phyloP scores from a whole-genome alignment of 2,113 vertebrate species.

The Drymodes brunneopygia region DNA sequence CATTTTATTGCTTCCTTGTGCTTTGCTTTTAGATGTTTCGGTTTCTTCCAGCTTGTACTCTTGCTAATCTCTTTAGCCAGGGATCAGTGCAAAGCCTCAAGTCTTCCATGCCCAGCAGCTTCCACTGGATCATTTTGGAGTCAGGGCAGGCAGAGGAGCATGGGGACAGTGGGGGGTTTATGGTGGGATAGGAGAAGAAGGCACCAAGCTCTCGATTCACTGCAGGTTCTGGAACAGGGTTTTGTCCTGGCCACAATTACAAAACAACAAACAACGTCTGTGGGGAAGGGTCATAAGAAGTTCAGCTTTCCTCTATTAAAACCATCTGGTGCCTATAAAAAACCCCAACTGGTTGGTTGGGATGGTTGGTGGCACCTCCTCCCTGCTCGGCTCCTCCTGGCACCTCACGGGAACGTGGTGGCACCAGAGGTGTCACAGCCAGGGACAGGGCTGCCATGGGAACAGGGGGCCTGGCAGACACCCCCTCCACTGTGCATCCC shows the following conservation, averaged over 20 bases:
- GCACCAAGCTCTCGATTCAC: neutral
- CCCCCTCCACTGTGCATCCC: neutral
- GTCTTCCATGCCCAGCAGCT: constrained; percentile 3
- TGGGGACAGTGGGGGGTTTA: neutral
- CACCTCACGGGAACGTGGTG: neutral
- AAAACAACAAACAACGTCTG: constrained; percentile 63
- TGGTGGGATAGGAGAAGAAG: neutral
- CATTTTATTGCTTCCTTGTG: constrained; percentile 36
- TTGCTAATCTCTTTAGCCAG: neutral
- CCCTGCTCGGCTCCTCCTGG: neutral
- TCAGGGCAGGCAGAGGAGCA: neutral
- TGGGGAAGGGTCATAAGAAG: constrained; percentile 53
- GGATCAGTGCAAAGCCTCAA: neutral
- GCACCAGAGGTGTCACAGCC: neutral
- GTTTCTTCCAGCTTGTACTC: neutral
- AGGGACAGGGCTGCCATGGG: neutral
- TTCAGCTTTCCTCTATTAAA: constrained; percentile 63
- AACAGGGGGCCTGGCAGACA: rapidly evolving
- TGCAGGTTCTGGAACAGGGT: constrained; percentile 41
- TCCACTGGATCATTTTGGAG: neutral
- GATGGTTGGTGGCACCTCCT: constrained; percentile 45
- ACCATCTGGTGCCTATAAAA: constrained; percentile 63
- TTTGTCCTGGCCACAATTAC: constrained; percentile 45
- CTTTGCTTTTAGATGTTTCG: neutral
- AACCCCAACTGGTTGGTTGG: constrained; percentile 20